These are phyloP conservation scores for Pangasius djambal DNA, from an alignment of 2,797 vertebrate genomes.

Conservation along the genomic window DNA sequence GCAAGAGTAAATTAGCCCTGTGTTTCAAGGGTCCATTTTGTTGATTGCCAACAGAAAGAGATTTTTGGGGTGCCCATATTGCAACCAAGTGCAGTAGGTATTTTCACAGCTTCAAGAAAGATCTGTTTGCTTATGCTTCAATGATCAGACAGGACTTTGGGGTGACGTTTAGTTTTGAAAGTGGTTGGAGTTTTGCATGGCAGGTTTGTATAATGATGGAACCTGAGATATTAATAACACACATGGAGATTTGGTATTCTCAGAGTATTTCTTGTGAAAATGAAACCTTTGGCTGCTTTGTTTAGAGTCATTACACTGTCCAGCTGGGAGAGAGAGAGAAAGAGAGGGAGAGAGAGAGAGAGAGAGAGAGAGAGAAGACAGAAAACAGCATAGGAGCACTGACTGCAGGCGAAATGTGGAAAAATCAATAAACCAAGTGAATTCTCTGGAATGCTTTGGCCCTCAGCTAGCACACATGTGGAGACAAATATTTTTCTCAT, in stretches of 20 bases:
- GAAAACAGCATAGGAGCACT: conserved; percentile 48
- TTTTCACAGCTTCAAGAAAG: conserved; percentile 15
- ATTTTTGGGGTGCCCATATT: neutral
- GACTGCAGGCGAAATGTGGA: conserved; percentile 52
- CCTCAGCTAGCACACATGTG: conserved; percentile 53
- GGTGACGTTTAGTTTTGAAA: neutral
- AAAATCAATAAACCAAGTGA: conserved; percentile 66
- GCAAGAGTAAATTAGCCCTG: conserved; percentile 20
- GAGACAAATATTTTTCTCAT: conserved; percentile 49
- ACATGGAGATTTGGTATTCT: conserved; percentile 19
- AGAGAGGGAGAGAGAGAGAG: neutral
- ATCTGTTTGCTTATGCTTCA: neutral
- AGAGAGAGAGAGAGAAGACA: neutral
- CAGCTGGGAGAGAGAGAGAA: neutral
- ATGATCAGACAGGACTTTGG: neutral
- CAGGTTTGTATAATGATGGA: conserved; percentile 20
- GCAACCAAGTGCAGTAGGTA: neutral
- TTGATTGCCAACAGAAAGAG: conserved; percentile 29
- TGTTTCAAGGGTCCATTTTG: conserved; percentile 16
- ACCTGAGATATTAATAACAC: conserved; percentile 36
- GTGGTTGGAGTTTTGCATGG: neutral
- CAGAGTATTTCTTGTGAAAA: conserved; percentile 27
- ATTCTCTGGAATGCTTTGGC: conserved; percentile 64
- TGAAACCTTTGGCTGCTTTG: conserved; percentile 28
- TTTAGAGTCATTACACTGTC: conserved; percentile 34